Percentiles rank a stretch among this genome's conserved stretches.
Evolutionary conservation across 2,888 invertebrate genomes (phyloP).

Genomic region (Dysmachus trigonus): DNA sequence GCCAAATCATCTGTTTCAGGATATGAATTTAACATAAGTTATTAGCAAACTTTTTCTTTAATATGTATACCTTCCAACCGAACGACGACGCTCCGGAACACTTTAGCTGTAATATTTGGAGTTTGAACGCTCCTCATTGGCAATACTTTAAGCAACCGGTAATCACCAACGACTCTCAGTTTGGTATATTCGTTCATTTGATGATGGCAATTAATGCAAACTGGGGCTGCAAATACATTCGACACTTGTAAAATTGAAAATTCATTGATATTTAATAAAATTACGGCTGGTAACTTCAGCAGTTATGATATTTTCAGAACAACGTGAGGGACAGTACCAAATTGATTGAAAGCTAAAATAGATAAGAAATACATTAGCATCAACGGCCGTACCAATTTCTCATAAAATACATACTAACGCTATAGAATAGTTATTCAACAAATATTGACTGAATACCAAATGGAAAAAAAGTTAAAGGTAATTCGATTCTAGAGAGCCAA

Average conservation of each 20-base stretch:
- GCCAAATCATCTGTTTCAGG: slow-evolving; percentile 51
- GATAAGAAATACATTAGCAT: neutral
- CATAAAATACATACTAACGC: too few relatives aligned
- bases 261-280: neutral
- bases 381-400: too few relatives aligned
- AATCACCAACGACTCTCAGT: slow-evolving; percentile 56
- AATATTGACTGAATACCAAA: too few relatives aligned
- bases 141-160: slow-evolving; percentile 55
- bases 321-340: slow-evolving; percentile 60
- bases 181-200: slow-evolving; percentile 60
- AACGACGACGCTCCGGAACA: slow-evolving; percentile 55
- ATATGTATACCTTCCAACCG: slow-evolving; percentile 53
- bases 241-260: neutral
- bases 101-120: slow-evolving; percentile 53
- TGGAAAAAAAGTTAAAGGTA: too few relatives aligned
- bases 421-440: too few relatives aligned
- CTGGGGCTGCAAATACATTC: slow-evolving; percentile 55
- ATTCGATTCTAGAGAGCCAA: too few relatives aligned
- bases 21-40: neutral
- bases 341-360: slow-evolving; percentile 59
- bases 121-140: slow-evolving; percentile 55
- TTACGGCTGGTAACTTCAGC: slow-evolving; percentile 12
- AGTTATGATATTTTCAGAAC: slow-evolving; percentile 58
- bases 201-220: slow-evolving; percentile 56
- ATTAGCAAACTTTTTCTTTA: neutral